A percentile compares a stretch with the other conserved stretches of the same genome.
Evolutionary conservation across 1,140 invertebrate species (phyloP).

Genomic region (Drosophila triauraria): DNA sequence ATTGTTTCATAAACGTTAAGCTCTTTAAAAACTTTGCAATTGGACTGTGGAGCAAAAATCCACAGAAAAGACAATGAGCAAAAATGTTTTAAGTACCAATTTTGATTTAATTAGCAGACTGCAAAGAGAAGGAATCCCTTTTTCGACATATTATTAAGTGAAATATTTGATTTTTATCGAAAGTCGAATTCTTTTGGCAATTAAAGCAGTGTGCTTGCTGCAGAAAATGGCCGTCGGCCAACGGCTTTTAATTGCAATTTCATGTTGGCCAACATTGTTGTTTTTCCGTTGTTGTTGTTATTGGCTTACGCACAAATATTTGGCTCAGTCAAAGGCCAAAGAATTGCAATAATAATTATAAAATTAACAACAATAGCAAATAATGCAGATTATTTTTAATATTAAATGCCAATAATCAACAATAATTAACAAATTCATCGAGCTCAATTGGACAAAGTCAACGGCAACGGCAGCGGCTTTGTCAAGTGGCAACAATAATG

Average conservation of each 20-base stretch:
- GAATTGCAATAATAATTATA: constrained; percentile 34
- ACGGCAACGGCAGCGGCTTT: constrained; percentile 12
- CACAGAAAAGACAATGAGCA: no score
- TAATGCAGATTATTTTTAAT: constrained; percentile 41
- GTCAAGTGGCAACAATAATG: constrained; percentile 3
- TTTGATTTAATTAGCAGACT: background rate
- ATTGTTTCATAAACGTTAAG: constrained; percentile 25
- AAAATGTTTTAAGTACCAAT: background rate
- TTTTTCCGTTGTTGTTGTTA: constrained; percentile 24
- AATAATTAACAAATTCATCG: constrained; percentile 72
- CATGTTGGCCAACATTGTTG: constrained; percentile 38
- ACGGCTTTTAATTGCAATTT: constrained; percentile 66
- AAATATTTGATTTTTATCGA: background rate
- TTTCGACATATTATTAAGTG: no score
- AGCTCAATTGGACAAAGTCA: constrained; percentile 75
- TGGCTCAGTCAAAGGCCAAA: constrained; percentile 29
- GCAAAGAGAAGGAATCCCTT: no score
- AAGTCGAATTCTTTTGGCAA: constrained; percentile 1
- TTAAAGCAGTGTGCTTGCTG: constrained; percentile 13
- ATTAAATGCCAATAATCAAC: constrained; percentile 49
- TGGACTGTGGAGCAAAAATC: constrained; percentile 3
- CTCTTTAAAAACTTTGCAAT: constrained; percentile 1
- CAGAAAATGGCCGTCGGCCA: constrained; percentile 49
- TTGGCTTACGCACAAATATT: constrained; percentile 34
- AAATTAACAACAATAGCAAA: constrained; percentile 41